A percentile compares a stretch with the other conserved stretches of the same genome.
Conservation (phyloP, 2,888 invertebrate genomes). For the Metopia argyrocephala region DNA sequence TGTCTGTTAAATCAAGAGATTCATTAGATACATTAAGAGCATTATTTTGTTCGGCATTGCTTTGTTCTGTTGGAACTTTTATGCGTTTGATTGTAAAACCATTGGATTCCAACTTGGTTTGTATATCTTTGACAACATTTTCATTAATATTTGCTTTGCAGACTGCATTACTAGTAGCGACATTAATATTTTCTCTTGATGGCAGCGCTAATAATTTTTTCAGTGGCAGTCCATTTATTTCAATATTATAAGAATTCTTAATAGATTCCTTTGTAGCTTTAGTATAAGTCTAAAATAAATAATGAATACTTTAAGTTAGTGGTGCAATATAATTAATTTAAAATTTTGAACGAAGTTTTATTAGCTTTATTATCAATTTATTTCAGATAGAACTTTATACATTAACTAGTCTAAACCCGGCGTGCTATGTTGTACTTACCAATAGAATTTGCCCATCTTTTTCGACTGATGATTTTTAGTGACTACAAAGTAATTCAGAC, state of each 20-base stretch:
- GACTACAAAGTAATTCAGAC: no score
- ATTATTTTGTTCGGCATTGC: not conserved
- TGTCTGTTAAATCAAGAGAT: not conserved
- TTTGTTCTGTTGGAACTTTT: conserved; percentile 44
- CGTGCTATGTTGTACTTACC: no score
- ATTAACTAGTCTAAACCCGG: no score
- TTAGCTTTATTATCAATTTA: no score
- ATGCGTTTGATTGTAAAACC: conserved; percentile 68
- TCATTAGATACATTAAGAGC: not conserved
- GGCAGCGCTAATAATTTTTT: conserved; percentile 28
- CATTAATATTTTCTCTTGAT: not conserved
- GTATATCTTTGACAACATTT: conserved; percentile 65
- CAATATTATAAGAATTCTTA: conserved; percentile 57
- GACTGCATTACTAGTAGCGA: not conserved
- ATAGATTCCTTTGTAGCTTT: conserved; percentile 56
- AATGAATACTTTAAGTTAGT: no score
- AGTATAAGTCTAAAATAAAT: conserved; percentile 58
- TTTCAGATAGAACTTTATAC: no score
- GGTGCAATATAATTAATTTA: no score
- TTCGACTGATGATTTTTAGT: no score
- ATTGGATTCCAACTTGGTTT: conserved; percentile 68
- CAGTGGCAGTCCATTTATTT: conserved; percentile 41
- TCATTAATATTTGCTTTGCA: conserved; percentile 41
- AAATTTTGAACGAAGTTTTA: no score
- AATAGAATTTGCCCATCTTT: no score